These are phyloP conservation scores for Agrilus planipennis DNA, from an alignment of 1,140 invertebrate genomes.

Conservation along the genomic window DNA sequence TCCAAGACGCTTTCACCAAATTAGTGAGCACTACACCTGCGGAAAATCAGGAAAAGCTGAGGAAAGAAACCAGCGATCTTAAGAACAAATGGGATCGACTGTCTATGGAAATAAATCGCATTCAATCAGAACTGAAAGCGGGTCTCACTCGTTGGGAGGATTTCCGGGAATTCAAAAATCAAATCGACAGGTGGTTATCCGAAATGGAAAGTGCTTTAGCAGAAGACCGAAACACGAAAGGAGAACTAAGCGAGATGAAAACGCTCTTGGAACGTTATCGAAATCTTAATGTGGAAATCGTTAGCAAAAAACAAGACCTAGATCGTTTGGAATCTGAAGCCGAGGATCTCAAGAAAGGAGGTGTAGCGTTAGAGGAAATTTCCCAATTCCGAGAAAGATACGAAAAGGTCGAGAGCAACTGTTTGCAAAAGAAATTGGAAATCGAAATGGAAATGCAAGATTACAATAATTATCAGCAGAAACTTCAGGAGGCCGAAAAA, in stretches of 20 bases:
- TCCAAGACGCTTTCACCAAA: slow-evolving; percentile 76
- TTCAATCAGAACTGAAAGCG: slow-evolving; percentile 64
- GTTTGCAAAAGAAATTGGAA: slow-evolving; percentile 45
- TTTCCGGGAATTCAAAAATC: slow-evolving; percentile 55
- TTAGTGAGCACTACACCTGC: slow-evolving; percentile 67
- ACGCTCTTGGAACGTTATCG: slow-evolving; percentile 76
- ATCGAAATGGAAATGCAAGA: slow-evolving; percentile 71
- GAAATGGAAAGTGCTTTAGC: slow-evolving; percentile 52
- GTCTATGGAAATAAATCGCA: slow-evolving; percentile 66
- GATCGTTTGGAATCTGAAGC: slow-evolving; percentile 60
- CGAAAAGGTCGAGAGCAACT: slow-evolving; percentile 47
- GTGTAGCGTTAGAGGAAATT: slow-evolving; percentile 45
- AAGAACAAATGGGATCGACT: slow-evolving; percentile 73
- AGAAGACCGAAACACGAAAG: slow-evolving; percentile 54
- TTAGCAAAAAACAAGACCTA: slow-evolving; percentile 57
- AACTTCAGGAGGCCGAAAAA: slow-evolving; percentile 87
- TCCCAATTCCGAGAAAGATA: slow-evolving; percentile 52
- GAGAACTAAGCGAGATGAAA: slow-evolving; percentile 83
- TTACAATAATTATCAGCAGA: slow-evolving; percentile 77
- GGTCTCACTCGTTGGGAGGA: slow-evolving; percentile 70
- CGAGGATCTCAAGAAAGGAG: slow-evolving; percentile 51
- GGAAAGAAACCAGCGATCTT: slow-evolving; percentile 60
- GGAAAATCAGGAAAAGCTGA: slow-evolving; percentile 64
- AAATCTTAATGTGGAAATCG: slow-evolving; percentile 62
- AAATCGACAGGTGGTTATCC: slow-evolving; percentile 58